Conservation (phyloP, 2,888 invertebrate genomes). For the Drosophila phalerata region DNA sequence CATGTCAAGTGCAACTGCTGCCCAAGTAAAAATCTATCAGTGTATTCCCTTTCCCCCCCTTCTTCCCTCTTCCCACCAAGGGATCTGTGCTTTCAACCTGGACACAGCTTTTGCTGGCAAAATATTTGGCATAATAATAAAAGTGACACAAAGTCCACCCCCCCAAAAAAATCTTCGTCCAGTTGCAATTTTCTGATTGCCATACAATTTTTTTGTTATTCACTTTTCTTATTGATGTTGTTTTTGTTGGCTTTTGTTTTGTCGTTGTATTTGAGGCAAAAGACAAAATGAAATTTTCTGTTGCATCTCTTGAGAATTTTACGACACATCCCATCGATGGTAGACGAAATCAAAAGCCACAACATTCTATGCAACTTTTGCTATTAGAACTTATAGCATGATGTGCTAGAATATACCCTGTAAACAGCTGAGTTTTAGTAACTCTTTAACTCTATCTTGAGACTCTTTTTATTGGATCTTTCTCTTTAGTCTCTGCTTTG, state of each 20-base stretch:
- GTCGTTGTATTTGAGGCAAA: slow-evolving; percentile 36
- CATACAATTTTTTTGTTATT: slow-evolving; percentile 46
- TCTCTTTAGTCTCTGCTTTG: not conserved
- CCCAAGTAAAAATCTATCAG: slow-evolving; percentile 66
- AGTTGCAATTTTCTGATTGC: slow-evolving; percentile 74
- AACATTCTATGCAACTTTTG: slow-evolving; percentile 39
- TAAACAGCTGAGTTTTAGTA: not conserved
- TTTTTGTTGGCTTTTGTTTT: slow-evolving; percentile 60
- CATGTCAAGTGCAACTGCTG: slow-evolving; percentile 48
- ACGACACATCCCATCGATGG: slow-evolving; percentile 42
- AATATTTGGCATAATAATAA: slow-evolving; percentile 78
- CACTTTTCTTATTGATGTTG: slow-evolving; percentile 22
- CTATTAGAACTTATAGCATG: not conserved
- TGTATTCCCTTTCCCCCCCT: not conserved
- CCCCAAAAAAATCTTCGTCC: slow-evolving; percentile 23
- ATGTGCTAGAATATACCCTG: slow-evolving; percentile 2
- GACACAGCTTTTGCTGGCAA: slow-evolving; percentile 40
- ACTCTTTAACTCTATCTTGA: not conserved
- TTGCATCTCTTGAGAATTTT: slow-evolving; percentile 67
- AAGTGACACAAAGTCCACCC: slow-evolving; percentile 48
- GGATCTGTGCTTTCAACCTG: slow-evolving; percentile 4
- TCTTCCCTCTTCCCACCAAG: not conserved
- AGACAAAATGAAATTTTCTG: slow-evolving; percentile 67
- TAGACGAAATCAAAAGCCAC: slow-evolving; percentile 62
- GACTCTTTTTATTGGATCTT: not conserved